Conservation (phyloP, 1,140 invertebrate species). For the Calosoma granatense region DNA sequence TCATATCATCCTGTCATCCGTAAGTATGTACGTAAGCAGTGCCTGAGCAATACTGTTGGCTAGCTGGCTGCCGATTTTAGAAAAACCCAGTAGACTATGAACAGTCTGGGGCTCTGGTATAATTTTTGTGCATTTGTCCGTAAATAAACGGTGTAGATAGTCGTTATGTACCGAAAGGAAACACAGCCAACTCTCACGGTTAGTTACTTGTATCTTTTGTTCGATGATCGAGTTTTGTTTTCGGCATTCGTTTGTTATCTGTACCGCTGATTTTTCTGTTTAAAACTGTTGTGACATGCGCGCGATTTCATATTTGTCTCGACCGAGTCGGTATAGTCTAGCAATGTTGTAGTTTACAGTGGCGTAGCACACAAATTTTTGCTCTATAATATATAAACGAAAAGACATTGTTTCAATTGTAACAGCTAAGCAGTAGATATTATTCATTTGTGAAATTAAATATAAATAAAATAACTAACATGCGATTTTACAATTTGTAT, state of each 20-base stretch:
- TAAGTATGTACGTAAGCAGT: no score
- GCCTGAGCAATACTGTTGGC: no score
- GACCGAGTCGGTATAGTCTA: not conserved
- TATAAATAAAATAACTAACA: no score
- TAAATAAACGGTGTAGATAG: conserved; percentile 13
- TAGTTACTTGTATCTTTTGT: conserved; percentile 11
- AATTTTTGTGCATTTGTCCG: conserved; percentile 14
- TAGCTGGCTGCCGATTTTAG: no score
- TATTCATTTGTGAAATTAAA: no score
- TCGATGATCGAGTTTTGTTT: conserved; percentile 10
- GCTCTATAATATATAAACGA: no score
- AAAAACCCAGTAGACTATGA: not conserved
- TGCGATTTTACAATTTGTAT: no score
- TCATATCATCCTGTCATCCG: not conserved
- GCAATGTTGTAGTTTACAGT: not conserved
- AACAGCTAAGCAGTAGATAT: no score
- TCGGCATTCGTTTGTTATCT: not conserved
- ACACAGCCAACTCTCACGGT: conserved; percentile 12
- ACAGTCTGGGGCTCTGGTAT: not conserved
- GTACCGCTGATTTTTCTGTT: conserved; percentile 3
- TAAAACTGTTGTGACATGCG: conserved; percentile 11
- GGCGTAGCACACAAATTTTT: not conserved
- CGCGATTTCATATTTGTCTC: conserved; percentile 5
- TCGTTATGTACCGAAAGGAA: conserved; percentile 12
- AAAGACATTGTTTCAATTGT: no score